phyloP scores from a whole-genome alignment of 1,140 invertebrate species.

The Drosophila virilis region DNA sequence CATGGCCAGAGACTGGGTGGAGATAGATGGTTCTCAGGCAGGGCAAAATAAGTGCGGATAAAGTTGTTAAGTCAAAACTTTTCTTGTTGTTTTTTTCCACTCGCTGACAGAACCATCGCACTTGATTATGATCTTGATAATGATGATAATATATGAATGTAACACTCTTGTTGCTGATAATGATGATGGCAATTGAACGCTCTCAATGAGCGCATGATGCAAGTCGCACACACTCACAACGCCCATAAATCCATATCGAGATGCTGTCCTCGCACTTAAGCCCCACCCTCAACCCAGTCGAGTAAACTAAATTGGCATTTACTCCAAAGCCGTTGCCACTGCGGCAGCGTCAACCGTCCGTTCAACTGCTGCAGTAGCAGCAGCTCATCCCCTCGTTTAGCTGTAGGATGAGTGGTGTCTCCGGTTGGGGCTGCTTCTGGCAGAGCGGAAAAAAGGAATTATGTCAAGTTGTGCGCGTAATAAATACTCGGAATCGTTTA shows the following conservation, averaged over 20 bases:
- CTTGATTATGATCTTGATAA: slow-evolving; percentile 35
- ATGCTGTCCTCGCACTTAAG: slow-evolving; percentile 17
- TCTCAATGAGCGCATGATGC: slow-evolving; percentile 43
- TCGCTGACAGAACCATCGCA: slow-evolving; percentile 9
- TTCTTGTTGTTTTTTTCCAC: slow-evolving; percentile 36
- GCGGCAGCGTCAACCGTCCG: slow-evolving; percentile 47
- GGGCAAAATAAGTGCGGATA: slow-evolving; percentile 65
- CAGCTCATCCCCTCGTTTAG: slow-evolving; percentile 34
- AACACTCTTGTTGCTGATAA: slow-evolving; percentile 24
- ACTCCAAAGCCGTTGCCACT: slow-evolving; percentile 10
- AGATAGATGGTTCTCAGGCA: slow-evolving; percentile 5
- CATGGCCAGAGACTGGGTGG: slow-evolving; percentile 1
- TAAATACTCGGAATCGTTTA: slow-evolving; percentile 80
- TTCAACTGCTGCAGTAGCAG: slow-evolving; percentile 52
- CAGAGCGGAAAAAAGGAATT: slow-evolving; percentile 72
- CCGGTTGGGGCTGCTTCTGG: slow-evolving; percentile 17
- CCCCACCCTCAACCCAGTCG: background rate
- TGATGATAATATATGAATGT: slow-evolving; percentile 16
- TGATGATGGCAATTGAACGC: slow-evolving; percentile 62
- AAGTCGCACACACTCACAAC: slow-evolving; percentile 56
- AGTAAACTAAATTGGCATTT: slow-evolving; percentile 40
- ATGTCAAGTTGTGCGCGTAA: slow-evolving; percentile 80
- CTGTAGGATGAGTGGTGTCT: slow-evolving; percentile 8
- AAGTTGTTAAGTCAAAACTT: slow-evolving; percentile 80
- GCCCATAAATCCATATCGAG: slow-evolving; percentile 72